These are phyloP conservation scores for Pseudeuparius sepicola DNA, from an alignment of 2,888 invertebrate species.

Conservation along the genomic window DNA sequence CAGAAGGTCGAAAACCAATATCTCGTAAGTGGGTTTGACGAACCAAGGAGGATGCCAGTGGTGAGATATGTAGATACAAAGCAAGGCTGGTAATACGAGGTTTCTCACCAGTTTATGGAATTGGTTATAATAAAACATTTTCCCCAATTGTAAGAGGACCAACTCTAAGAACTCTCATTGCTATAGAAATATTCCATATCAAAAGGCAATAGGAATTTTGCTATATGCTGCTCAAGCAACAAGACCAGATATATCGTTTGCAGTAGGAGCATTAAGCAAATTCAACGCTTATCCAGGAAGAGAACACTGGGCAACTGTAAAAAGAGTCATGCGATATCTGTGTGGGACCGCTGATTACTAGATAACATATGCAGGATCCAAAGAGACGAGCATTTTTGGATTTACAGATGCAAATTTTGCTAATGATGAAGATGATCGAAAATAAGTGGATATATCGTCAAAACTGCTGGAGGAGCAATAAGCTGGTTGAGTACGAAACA, in stretches of 20 bases:
- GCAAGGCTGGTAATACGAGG: no score
- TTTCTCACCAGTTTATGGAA: no score
- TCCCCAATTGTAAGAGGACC: no score
- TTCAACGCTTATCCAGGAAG: conserved; percentile 8
- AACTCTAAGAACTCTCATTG: no score
- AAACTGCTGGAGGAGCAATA: no score
- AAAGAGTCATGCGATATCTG: conserved; percentile 13
- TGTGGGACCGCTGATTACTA: conserved; percentile 4
- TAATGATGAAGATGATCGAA: background rate
- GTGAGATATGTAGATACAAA: no score
- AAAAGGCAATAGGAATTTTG: conserved; percentile 15
- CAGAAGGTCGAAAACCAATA: no score
- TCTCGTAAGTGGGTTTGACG: no score
- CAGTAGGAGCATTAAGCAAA: conserved; percentile 7
- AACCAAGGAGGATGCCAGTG: no score
- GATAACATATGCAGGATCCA: background rate
- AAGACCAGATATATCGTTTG: conserved; percentile 12
- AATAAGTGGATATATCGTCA: no score
- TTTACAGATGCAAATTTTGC: background rate
- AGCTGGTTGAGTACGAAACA: background rate
- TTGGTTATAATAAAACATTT: no score
- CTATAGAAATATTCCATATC: conserved; percentile 20
- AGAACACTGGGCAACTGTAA: conserved; percentile 10
- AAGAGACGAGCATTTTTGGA: background rate
- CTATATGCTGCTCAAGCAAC: conserved; percentile 9